Evolutionary conservation across 2,113 vertebrate genomes (phyloP).

Genomic region (Dicentrarchus labrax): DNA sequence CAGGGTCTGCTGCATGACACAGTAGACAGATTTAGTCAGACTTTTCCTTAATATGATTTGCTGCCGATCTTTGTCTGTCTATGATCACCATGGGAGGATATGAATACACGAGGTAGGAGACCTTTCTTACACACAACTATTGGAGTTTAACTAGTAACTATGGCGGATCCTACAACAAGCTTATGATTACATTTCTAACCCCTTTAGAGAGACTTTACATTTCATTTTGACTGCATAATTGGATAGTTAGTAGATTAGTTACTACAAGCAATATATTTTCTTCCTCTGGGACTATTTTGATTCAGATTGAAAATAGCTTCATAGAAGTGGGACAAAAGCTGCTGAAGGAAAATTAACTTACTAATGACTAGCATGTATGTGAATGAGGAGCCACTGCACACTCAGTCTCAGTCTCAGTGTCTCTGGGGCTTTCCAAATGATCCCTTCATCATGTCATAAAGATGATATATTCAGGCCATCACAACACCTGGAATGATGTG

Average conservation of each 20-base stretch:
- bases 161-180: not conserved
- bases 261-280: constrained; percentile 1
- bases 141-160: no score
- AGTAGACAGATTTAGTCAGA: no score
- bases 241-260: not conserved
- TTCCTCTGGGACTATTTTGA: constrained; percentile 16
- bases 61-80: not conserved
- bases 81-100: not conserved
- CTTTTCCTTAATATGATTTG: no score
- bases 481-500: constrained; percentile 15
- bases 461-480: not conserved
- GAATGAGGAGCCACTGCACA: constrained; percentile 14
- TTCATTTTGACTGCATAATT: constrained; percentile 8
- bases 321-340: constrained; percentile 31
- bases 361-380: constrained; percentile 35
- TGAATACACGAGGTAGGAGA: not conserved
- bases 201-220: not conserved
- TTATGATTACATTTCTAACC: constrained; percentile 2
- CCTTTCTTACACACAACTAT: not conserved
- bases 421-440: constrained; percentile 37
- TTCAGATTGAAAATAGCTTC: constrained; percentile 27
- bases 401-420: constrained; percentile 37
- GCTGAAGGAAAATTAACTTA: constrained; percentile 30
- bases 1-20: not conserved
- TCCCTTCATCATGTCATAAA: constrained; percentile 33